Evolutionary conservation across 1,140 invertebrate species (phyloP).

Genomic region (Bombus pascuorum): DNA sequence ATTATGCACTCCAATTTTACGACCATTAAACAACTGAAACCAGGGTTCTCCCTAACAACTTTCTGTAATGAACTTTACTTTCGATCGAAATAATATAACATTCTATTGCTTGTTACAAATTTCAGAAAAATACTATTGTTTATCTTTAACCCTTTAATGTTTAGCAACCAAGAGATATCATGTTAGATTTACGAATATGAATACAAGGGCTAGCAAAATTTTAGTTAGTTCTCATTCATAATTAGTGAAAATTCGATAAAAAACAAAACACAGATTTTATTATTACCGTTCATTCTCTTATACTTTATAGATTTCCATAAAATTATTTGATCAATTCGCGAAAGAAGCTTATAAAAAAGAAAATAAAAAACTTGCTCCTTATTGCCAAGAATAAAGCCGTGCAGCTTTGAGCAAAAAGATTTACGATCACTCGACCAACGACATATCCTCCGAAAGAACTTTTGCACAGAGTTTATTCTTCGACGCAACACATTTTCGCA

Average conservation of each 20-base stretch:
- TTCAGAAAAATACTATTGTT: too few species aligned
- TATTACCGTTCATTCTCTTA: not conserved
- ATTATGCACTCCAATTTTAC: conserved; percentile 57
- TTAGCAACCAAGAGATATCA: not conserved
- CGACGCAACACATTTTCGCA: not conserved
- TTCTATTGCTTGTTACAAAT: not conserved
- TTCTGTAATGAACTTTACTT: conserved; percentile 38
- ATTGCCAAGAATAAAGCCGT: not conserved
- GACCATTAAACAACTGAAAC: conserved; percentile 42
- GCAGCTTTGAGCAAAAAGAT: conserved; percentile 2
- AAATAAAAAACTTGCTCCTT: conserved; percentile 11
- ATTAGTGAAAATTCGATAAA: not conserved
- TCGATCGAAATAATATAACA: not conserved
- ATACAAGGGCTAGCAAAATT: not conserved
- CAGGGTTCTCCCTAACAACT: conserved; percentile 5
- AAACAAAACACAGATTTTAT: not conserved
- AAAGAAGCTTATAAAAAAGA: not conserved
- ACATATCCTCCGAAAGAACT: not conserved
- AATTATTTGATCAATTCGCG: not conserved
- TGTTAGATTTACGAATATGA: not conserved
- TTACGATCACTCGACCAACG: not conserved
- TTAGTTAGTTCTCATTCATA: not conserved
- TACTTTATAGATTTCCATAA: not conserved
- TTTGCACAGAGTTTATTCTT: not conserved
- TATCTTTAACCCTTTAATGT: too few species aligned